These are phyloP conservation scores for Phoebastria nigripes DNA, from an alignment of 2,797 vertebrate species.

Conservation along the genomic window DNA sequence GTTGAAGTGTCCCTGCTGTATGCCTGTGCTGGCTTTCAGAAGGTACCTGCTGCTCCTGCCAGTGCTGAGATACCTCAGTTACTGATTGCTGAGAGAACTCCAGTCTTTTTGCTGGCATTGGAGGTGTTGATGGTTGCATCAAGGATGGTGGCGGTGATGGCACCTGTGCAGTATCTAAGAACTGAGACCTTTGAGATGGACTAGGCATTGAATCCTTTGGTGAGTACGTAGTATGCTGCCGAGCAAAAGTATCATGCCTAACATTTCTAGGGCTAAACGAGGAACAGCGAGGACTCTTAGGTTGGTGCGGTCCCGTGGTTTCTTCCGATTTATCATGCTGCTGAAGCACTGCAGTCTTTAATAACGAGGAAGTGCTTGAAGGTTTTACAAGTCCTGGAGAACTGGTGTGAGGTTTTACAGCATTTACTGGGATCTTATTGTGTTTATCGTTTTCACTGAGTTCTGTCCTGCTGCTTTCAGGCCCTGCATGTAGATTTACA, in stretches of 20 bases:
- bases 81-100: constrained; percentile 74
- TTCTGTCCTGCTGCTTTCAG: constrained; percentile 81
- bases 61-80: constrained; percentile 69
- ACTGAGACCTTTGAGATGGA: constrained; percentile 78
- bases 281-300: constrained; percentile 77
- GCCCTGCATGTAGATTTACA: constrained; percentile 60
- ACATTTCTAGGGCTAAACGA: constrained; percentile 80
- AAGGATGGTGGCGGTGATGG: constrained; percentile 76
- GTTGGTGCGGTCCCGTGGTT: constrained; percentile 71
- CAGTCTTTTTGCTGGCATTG: constrained; percentile 72
- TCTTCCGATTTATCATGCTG: constrained; percentile 81
- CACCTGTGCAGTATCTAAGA: constrained; percentile 69
- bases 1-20: constrained; percentile 69
- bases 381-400: constrained; percentile 80
- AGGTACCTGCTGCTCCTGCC: constrained; percentile 77
- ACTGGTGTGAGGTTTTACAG: constrained; percentile 86
- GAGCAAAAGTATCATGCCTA: constrained; percentile 75
- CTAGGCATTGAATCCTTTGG: constrained; percentile 80
- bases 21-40: constrained; percentile 76
- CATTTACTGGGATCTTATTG: constrained; percentile 84
- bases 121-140: constrained; percentile 80
- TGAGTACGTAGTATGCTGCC: constrained; percentile 79
- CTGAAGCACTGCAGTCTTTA: constrained; percentile 82
- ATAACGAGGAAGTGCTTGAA: constrained; percentile 80
- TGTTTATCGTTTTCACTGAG: constrained; percentile 90